These are phyloP conservation scores for Condylura cristata DNA, from an alignment of 2,113 vertebrate species.

Conservation along the genomic window DNA sequence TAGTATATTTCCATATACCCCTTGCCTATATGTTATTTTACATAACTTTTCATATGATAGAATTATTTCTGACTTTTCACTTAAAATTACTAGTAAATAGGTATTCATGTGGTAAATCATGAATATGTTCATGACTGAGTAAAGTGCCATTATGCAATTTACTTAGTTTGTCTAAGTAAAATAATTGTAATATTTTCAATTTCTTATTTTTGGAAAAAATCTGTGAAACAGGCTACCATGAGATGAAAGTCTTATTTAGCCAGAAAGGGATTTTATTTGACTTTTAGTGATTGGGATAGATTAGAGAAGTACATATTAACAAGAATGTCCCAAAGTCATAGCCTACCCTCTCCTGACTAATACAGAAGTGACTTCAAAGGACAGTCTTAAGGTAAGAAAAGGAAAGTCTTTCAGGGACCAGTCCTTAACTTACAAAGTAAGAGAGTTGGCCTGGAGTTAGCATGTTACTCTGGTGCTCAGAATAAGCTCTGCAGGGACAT, in stretches of 20 bases:
- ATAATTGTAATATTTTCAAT: background rate
- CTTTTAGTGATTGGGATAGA: background rate
- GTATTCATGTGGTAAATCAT: background rate
- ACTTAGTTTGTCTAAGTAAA: background rate
- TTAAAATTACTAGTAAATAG: background rate
- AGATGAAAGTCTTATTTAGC: background rate
- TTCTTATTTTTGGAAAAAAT: constrained; percentile 24
- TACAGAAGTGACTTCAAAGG: background rate
- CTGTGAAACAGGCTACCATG: background rate
- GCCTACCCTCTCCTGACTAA: background rate
- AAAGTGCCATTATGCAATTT: constrained; percentile 40
- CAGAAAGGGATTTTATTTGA: background rate
- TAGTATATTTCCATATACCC: background rate
- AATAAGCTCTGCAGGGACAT: constrained; percentile 17
- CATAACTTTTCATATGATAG: constrained; percentile 14
- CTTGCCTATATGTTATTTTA: background rate
- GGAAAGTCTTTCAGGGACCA: background rate
- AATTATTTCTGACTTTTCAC: constrained; percentile 45
- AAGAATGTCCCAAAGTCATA: background rate
- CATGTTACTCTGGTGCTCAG: background rate
- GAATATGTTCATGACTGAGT: background rate
- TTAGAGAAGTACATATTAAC: background rate
- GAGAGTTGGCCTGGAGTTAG: background rate
- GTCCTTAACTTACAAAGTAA: background rate
- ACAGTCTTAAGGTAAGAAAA: too few species aligned